phyloP scores from a whole-genome alignment of 2,797 vertebrate species.

The Acipenser ruthenus region DNA sequence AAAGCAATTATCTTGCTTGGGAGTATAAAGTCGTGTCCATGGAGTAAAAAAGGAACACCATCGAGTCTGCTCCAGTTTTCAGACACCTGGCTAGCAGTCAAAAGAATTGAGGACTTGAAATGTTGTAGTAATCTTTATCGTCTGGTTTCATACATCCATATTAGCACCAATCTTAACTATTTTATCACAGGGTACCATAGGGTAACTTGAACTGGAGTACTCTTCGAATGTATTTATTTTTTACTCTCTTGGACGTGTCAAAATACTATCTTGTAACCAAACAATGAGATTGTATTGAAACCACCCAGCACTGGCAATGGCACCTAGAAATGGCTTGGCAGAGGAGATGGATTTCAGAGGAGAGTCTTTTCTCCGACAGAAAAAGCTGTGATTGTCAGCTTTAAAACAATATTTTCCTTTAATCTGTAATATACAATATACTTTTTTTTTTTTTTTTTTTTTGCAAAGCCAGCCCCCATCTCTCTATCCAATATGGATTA shows the following conservation, averaged over 20 bases:
- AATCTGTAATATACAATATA: slow-evolving; percentile 64
- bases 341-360: slow-evolving; percentile 61
- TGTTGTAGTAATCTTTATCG: no score
- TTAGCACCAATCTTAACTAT: no score
- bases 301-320: slow-evolving; percentile 52
- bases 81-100: slow-evolving; percentile 23
- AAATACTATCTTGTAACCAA: slow-evolving; percentile 32
- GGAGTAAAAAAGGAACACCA: slow-evolving; percentile 48
- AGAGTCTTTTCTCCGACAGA: slow-evolving; percentile 43
- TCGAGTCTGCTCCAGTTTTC: slow-evolving; percentile 41
- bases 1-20: slow-evolving; percentile 55
- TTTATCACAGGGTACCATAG: no score
- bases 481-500: slow-evolving; percentile 99
- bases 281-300: slow-evolving; percentile 39
- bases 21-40: slow-evolving; percentile 59
- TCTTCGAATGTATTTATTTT: slow-evolving; percentile 40
- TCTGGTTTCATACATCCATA: no score
- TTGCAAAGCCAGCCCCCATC: slow-evolving; percentile 47
- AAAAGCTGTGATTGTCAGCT: slow-evolving; percentile 32
- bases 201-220: slow-evolving; percentile 42
- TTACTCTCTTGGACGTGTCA: slow-evolving; percentile 54
- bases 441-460: slow-evolving; percentile 37
- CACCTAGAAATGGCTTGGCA: slow-evolving; percentile 43
- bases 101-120: no score
- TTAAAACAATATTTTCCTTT: slow-evolving; percentile 13